phyloP scores from a whole-genome alignment of 37 sponge, comb jelly and placozoan genomes.

The Cliona cf. orientalis region DNA sequence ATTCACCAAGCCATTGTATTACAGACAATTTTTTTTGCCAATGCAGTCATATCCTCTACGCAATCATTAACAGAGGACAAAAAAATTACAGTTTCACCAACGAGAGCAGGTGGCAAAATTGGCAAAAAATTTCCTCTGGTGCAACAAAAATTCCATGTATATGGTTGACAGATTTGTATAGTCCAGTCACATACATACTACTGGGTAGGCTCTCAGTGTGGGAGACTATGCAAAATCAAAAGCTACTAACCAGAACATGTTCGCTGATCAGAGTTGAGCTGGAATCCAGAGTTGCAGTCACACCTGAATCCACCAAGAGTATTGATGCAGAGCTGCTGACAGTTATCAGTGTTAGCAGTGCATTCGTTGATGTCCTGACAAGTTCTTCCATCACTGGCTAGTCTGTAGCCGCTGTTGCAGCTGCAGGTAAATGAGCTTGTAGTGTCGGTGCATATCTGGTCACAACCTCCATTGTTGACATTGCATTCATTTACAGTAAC shows the following conservation, averaged over 20 bases:
- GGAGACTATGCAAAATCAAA: too few species aligned
- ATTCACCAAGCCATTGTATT: too few species aligned
- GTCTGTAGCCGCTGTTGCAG: conserved; percentile 44
- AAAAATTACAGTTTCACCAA: too few species aligned
- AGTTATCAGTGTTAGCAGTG: conserved; percentile 10
- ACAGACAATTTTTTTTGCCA: too few species aligned
- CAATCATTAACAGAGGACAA: too few species aligned
- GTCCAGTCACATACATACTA: too few species aligned
- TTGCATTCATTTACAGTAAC: conserved; percentile 65
- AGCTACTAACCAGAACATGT: conserved; percentile 21
- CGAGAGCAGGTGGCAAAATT: too few species aligned
- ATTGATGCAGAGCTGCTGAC: conserved; percentile 27
- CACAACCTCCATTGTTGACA: conserved; percentile 47
- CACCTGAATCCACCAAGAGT: conserved; percentile 32
- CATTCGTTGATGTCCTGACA: conserved; percentile 48
- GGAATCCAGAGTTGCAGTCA: conserved; percentile 36
- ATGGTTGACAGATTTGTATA: too few species aligned
- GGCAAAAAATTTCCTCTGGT: too few species aligned
- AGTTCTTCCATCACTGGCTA: conserved; percentile 16
- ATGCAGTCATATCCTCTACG: too few species aligned
- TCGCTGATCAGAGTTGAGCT: neutral
- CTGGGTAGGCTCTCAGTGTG: too few species aligned
- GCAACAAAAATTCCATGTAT: too few species aligned
- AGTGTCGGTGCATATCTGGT: conserved; percentile 52
- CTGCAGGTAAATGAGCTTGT: conserved; percentile 44